Evolutionary conservation across 2,888 invertebrate genomes (phyloP).

Genomic region (Octodonta nipae): DNA sequence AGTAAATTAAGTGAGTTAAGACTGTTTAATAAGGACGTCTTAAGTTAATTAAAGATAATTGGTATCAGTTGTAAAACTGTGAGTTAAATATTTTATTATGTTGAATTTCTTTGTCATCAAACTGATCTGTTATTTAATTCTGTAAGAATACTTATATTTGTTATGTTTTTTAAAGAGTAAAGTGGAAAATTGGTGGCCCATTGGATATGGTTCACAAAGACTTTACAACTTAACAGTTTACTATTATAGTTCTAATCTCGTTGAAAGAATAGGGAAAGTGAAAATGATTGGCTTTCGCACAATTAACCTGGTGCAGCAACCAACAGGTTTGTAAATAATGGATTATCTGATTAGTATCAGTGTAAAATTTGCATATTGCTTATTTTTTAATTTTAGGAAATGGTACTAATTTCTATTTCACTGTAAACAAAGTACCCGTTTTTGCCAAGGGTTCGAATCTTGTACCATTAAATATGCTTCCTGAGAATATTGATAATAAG

Average conservation of each 20-base stretch:
- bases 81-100: too few species aligned
- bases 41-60: too few species aligned
- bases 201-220: slow-evolving; percentile 70
- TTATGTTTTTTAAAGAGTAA: slow-evolving; percentile 19
- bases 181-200: slow-evolving; percentile 84
- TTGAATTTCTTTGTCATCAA: too few species aligned
- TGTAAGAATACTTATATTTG: too few species aligned
- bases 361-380: background rate
- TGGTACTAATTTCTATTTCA: slow-evolving; percentile 75
- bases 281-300: slow-evolving; percentile 73
- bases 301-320: slow-evolving; percentile 66
- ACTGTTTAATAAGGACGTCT: too few species aligned
- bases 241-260: slow-evolving; percentile 33
- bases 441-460: slow-evolving; percentile 93
- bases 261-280: slow-evolving; percentile 31
- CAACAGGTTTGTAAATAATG: slow-evolving; percentile 30
- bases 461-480: slow-evolving; percentile 77
- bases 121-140: too few species aligned
- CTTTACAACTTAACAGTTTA: slow-evolving; percentile 56
- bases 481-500: slow-evolving; percentile 51
- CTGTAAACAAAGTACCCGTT: slow-evolving; percentile 71
- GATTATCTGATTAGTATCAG: slow-evolving; percentile 2
- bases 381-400: slow-evolving; percentile 11
- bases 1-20: too few species aligned
- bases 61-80: too few species aligned